These are phyloP conservation scores for Montipora capitata DNA, from an alignment of 92 coral and sea anemone species.

Conservation along the genomic window DNA sequence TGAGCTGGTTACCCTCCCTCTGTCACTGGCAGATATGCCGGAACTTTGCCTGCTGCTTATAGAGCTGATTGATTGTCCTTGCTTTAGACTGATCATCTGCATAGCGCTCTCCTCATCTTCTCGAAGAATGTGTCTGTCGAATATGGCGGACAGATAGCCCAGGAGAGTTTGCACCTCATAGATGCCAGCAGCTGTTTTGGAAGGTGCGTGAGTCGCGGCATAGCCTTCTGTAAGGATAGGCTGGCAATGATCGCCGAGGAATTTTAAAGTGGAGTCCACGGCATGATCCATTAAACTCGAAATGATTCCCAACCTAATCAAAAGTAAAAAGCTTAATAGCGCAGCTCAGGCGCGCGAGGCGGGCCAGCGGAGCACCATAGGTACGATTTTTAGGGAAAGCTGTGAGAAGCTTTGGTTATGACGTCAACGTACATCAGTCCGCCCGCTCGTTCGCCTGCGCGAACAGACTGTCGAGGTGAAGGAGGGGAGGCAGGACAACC, in stretches of 20 bases:
- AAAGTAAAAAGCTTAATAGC: neutral
- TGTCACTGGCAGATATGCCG: constrained; percentile 93
- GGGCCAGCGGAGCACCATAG: too few relatives aligned
- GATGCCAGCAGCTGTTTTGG: constrained; percentile 85
- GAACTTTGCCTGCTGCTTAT: constrained; percentile 90
- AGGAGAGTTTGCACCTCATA: constrained; percentile 90
- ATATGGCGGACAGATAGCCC: constrained; percentile 88
- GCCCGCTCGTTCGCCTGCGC: too few relatives aligned
- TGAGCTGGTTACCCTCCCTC: constrained; percentile 84
- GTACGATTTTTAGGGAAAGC: too few relatives aligned
- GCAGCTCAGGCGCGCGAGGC: too few relatives aligned
- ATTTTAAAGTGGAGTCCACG: constrained; percentile 84
- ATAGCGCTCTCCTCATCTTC: constrained; percentile 87
- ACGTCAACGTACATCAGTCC: too few relatives aligned
- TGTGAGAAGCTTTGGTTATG: too few relatives aligned
- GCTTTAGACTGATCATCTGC: constrained; percentile 73
- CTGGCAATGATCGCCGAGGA: constrained; percentile 80
- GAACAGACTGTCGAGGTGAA: too few relatives aligned
- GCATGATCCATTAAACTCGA: constrained; percentile 93
- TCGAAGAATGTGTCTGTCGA: constrained; percentile 94
- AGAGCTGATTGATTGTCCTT: constrained; percentile 76
- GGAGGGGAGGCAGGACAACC: too few relatives aligned
- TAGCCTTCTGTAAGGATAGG: constrained; percentile 84
- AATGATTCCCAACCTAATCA: constrained; percentile 88
- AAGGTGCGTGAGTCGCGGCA: constrained; percentile 51